Conservation (phyloP, 2,888 invertebrate genomes). For the Leptinotarsa rubiginosa region DNA sequence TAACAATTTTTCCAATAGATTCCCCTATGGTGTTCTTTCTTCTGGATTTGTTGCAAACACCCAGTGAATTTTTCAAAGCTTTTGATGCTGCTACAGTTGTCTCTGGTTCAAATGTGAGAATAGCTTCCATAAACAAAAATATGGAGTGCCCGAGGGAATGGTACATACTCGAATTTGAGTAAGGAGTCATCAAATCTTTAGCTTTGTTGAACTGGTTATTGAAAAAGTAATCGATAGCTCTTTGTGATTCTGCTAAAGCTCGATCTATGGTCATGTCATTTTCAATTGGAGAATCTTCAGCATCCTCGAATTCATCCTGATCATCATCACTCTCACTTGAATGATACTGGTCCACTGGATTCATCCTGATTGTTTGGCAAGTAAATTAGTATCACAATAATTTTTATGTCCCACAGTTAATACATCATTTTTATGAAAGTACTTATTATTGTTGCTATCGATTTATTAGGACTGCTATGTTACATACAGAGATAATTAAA, state of each 20-base stretch:
- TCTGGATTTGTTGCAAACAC: constrained; percentile 80
- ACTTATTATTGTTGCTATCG: too few relatives aligned
- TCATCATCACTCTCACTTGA: constrained; percentile 36
- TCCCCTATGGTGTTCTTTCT: constrained; percentile 80
- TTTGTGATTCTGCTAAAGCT: constrained; percentile 81
- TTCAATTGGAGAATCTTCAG: constrained; percentile 35
- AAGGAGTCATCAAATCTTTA: constrained; percentile 80
- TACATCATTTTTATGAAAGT: background rate
- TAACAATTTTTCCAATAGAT: constrained; percentile 84
- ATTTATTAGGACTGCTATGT: too few relatives aligned
- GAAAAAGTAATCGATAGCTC: constrained; percentile 89
- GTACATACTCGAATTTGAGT: constrained; percentile 86
- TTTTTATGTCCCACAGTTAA: background rate
- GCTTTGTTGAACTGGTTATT: constrained; percentile 91
- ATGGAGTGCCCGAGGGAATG: constrained; percentile 91
- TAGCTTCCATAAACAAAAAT: constrained; percentile 91
- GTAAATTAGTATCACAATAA: background rate
- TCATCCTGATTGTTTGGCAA: background rate
- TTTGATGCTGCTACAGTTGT: constrained; percentile 81
- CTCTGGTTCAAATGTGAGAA: constrained; percentile 89
- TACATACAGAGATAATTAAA: too few relatives aligned
- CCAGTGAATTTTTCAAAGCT: constrained; percentile 81
- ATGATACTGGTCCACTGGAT: constrained; percentile 12
- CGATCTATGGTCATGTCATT: constrained; percentile 73
- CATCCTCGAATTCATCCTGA: constrained; percentile 42